A percentile compares a stretch with the other conserved stretches of the same genome.
Evolutionary conservation across 2,888 invertebrate genomes (phyloP).

Genomic region (Chloromyia formosa): DNA sequence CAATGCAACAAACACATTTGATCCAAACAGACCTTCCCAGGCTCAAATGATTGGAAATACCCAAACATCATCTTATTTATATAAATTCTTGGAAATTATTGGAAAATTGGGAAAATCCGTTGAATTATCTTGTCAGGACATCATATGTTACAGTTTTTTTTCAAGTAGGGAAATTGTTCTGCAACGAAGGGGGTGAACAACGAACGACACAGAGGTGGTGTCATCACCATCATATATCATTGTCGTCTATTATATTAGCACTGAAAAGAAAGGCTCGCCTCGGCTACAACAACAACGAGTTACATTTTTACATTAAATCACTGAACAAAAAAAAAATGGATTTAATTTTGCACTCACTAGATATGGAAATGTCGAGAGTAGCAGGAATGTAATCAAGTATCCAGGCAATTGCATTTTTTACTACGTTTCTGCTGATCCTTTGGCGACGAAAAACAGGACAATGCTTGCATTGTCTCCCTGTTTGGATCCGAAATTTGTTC

Average conservation of each 20-base stretch:
- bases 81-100: conserved; percentile 20
- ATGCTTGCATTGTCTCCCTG: conserved; percentile 56
- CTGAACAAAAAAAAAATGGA: not conserved
- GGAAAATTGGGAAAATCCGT: conserved; percentile 11
- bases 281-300: not conserved
- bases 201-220: no score
- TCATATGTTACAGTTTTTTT: not conserved
- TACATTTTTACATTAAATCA: not conserved
- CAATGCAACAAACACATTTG: not conserved
- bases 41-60: conserved; percentile 3
- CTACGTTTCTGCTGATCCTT: conserved; percentile 56
- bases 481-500: conserved; percentile 40
- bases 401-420: conserved; percentile 53
- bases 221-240: no score
- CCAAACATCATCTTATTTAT: conserved; percentile 9
- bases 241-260: no score
- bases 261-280: no score
- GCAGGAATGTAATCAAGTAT: conserved; percentile 53
- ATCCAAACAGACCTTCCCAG: not conserved
- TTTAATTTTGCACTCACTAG: conserved; percentile 47
- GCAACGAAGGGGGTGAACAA: not conserved
- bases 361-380: conserved; percentile 49
- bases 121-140: conserved; percentile 7
- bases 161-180: conserved; percentile 19
- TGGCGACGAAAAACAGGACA: conserved; percentile 55